Conservation (phyloP, 1,140 invertebrate species). For the Meloidogyne exigua region DNA sequence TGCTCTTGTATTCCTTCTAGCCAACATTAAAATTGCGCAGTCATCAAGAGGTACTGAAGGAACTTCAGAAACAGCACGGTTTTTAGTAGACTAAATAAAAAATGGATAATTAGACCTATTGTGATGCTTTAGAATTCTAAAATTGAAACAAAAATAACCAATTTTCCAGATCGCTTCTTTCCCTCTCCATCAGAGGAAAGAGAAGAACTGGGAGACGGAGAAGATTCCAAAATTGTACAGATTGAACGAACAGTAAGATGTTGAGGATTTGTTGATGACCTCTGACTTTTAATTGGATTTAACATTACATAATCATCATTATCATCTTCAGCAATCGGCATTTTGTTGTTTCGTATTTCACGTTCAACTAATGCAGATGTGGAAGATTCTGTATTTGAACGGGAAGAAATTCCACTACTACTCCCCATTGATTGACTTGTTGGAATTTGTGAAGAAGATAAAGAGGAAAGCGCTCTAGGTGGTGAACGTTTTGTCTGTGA, state of each 20-base stretch:
- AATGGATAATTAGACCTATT: neutral
- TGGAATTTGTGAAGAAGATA: conserved; percentile 1
- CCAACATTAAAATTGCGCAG: neutral
- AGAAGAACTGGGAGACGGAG: conserved; percentile 16
- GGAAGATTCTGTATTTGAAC: conserved; percentile 14
- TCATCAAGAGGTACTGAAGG: conserved; percentile 13
- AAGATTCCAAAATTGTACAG: conserved; percentile 27
- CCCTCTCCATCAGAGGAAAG: conserved; percentile 7
- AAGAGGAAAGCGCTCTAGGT: neutral
- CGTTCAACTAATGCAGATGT: conserved; percentile 9
- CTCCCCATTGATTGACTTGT: conserved; percentile 13
- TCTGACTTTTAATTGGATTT: neutral
- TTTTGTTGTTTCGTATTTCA: neutral
- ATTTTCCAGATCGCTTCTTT: neutral
- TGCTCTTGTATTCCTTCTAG: neutral
- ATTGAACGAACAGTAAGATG: conserved; percentile 17
- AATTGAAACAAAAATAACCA: neutral
- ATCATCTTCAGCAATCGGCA: conserved; percentile 21
- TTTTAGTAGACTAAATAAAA: neutral
- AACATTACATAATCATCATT: conserved; percentile 18
- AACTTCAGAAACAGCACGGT: conserved; percentile 1
- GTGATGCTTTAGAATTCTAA: too few species aligned
- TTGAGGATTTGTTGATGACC: neutral
- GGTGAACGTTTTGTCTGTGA: neutral
- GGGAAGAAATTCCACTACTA: conserved; percentile 25